These are phyloP conservation scores for Sylvilagus bachmani DNA, from an alignment of 2,113 vertebrate species.

Conservation along the genomic window DNA sequence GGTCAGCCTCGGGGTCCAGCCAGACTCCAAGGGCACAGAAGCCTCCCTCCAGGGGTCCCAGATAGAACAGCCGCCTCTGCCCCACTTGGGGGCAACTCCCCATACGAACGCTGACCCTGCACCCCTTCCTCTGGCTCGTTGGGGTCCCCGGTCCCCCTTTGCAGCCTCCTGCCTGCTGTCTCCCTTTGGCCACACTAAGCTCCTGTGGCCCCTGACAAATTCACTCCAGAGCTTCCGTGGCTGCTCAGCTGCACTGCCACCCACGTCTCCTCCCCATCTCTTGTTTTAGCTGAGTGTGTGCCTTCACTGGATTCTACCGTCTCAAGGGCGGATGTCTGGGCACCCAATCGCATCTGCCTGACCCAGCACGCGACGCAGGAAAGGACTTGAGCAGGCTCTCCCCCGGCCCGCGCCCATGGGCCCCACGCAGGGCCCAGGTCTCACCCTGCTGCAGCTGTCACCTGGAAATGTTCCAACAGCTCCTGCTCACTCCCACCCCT, in stretches of 20 bases:
- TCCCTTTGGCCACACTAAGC: neutral
- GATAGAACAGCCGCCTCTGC: neutral
- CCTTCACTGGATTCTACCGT: neutral
- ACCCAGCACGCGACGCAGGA: neutral
- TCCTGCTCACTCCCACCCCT: neutral
- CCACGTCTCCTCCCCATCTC: neutral
- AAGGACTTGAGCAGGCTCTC: neutral
- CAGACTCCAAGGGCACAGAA: neutral
- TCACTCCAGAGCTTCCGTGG: neutral
- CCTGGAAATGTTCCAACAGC: neutral
- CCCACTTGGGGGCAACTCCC: neutral
- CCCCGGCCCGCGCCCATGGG: neutral
- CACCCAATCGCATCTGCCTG: neutral
- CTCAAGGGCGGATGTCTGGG: neutral
- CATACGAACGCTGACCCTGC: neutral
- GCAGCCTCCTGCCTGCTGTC: neutral
- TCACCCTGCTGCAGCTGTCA: neutral
- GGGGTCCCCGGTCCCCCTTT: neutral
- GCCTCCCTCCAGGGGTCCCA: neutral
- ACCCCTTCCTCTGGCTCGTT: neutral
- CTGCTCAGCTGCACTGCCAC: neutral
- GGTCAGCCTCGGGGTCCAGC: neutral
- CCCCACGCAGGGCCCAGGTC: neutral
- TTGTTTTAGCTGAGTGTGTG: neutral
- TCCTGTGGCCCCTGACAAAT: neutral